Base-by-base conservation (phyloP, 2,888 invertebrate genomes). In the Amblyjoppa fuscipennis region DNA sequence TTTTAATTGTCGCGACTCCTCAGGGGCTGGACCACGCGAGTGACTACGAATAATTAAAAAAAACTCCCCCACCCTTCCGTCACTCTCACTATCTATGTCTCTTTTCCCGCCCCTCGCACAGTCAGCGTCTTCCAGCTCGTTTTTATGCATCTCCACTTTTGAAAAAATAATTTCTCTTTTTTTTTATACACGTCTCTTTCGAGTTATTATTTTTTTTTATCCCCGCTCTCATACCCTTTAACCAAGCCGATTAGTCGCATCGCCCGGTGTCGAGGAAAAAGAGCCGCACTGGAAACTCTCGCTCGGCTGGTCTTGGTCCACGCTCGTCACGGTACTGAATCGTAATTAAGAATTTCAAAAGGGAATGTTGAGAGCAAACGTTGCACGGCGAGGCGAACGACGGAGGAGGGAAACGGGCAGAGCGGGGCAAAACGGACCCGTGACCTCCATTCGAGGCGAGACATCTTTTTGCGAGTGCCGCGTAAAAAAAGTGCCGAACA, bases 331-430 rank as follows among this genome's bases (percentile, higher is more conserved):
- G 69, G 69, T 41, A 70, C 70, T 69, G 78, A 70, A 59, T 78
- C 49, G 78, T 78, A 78, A 78, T 78, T 78, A 70, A 70, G 61
- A 70, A 79, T 79, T 71, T 69, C 34, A 70, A 71, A 79, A 64
- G 79, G 25, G 71, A 71, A 79, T 79, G 61, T 71, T 51, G 20
- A 49, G 79, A 41, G 64, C 51, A 71, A 71, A 71, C 59, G 25
- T 64, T 49, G 71, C 59, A 31, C 38, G 51, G 20, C 20, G 64
- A 73, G 61, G 20, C 3, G 20, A 6, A 38, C 6, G 20, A 34
- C 9, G 53, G 16, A 49, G 20, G 20, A 66, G 45, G 11, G 59
- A 4, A 11, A 49, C 45, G 49, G 41, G 53, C 31, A 41, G 51
- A 49, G 38, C n/a, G 25, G 25, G 25, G 20, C 0, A 49, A 49